Conservation (phyloP, 2,797 vertebrate species). For the Hydrolagus colliei region DNA sequence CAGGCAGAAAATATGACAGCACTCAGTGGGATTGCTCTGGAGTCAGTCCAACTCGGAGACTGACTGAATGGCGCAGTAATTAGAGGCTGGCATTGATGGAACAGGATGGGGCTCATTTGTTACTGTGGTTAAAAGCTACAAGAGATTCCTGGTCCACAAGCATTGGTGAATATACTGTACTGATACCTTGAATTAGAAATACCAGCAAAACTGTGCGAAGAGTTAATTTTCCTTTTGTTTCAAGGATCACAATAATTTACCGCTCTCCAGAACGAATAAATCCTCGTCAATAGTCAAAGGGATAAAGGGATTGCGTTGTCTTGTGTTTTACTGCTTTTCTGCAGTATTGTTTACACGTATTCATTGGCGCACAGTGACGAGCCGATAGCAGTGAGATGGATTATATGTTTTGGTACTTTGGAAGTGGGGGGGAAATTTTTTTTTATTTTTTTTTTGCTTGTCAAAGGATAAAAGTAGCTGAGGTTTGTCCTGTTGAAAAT, state of each 20-base stretch:
- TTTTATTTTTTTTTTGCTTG: no score
- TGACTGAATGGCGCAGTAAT: slow-evolving; percentile 22
- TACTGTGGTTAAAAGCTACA: slow-evolving; percentile 13
- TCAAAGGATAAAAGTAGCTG: no score
- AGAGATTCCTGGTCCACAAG: neutral
- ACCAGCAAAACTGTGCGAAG: neutral
- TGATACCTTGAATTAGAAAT: neutral
- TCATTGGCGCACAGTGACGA: no score
- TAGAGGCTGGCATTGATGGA: slow-evolving; percentile 11
- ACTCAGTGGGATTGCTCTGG: slow-evolving; percentile 28
- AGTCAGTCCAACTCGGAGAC: neutral
- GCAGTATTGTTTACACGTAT: no score
- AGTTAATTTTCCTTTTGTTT: neutral
- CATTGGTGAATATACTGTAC: neutral
- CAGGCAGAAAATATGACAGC: slow-evolving; percentile 29
- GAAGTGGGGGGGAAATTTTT: no score
- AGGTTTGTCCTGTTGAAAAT: no score
- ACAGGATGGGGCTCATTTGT: slow-evolving; percentile 16
- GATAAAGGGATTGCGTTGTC: no score
- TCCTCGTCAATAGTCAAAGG: no score
- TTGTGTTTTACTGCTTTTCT: no score
- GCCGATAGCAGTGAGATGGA: no score
- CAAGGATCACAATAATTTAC: neutral
- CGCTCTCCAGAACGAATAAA: no score
- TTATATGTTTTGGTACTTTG: no score